phyloP scores from a whole-genome alignment of 1,140 invertebrate genomes.

The Paramacrobiotus metropolitanus region DNA sequence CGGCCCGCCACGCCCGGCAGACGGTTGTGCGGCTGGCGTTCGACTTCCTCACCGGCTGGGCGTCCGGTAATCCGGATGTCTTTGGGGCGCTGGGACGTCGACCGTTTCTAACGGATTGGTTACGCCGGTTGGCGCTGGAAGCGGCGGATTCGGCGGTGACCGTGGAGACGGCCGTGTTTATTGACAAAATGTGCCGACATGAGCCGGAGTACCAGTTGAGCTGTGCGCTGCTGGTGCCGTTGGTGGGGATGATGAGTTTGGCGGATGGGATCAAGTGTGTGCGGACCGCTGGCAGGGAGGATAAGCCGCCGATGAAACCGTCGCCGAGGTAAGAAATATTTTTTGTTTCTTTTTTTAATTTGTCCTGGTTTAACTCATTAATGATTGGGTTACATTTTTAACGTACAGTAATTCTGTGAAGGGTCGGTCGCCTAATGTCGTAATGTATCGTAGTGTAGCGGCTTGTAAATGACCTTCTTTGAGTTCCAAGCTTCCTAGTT shows the following conservation, averaged over 20 bases:
- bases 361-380: constrained; percentile 4
- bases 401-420: too few relatives aligned
- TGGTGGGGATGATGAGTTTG: constrained; percentile 49
- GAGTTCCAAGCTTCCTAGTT: too few relatives aligned
- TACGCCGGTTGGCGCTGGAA: not conserved
- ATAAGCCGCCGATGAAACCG: constrained; percentile 15
- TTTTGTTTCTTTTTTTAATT: constrained; percentile 7
- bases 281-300: constrained; percentile 26
- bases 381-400: too few relatives aligned
- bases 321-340: not conserved
- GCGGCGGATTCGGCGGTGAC: not conserved
- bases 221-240: constrained; percentile 49
- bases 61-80: not conserved
- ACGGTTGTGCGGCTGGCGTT: not conserved
- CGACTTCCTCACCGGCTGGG: not conserved
- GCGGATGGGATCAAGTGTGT: constrained; percentile 59
- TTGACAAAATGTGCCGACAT: constrained; percentile 65
- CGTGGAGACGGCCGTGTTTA: constrained; percentile 39
- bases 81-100: not conserved
- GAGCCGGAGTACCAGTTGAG: constrained; percentile 29
- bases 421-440: too few relatives aligned
- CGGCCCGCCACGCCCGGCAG: not conserved
- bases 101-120: not conserved
- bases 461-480: too few relatives aligned
- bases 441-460: too few relatives aligned